phyloP scores from a whole-genome alignment of 2,888 invertebrate genomes.

The Mimas tiliae region DNA sequence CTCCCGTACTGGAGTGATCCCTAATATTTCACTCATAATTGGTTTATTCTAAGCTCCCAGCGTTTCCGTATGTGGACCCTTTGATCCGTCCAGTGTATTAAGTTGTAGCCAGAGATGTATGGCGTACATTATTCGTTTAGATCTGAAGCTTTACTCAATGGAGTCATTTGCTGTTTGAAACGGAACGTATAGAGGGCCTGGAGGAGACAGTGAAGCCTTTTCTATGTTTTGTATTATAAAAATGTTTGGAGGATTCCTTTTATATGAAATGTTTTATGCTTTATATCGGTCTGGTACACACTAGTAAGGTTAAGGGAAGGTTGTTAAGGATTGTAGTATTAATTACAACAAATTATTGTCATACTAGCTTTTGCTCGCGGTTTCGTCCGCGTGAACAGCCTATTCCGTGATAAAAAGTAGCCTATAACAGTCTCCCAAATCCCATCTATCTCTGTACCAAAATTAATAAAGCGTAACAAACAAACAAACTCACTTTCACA shows the following conservation, averaged over 20 bases:
- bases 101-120: conserved; percentile 78
- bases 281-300: not conserved
- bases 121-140: conserved; percentile 73
- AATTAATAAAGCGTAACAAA: no score
- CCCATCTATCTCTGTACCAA: no score
- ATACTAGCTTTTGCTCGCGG: no score
- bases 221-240: conserved; percentile 31
- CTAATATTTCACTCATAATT: conserved; percentile 85
- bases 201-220: conserved; percentile 46
- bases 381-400: no score
- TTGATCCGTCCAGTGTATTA: conserved; percentile 83
- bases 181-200: conserved; percentile 47
- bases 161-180: conserved; percentile 64
- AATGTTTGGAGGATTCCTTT: conserved; percentile 37
- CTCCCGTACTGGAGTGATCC: conserved; percentile 75
- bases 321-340: no score
- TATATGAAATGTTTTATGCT: conserved; percentile 29
- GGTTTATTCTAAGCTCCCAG: conserved; percentile 83
- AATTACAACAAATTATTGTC: no score
- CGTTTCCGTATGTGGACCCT: conserved; percentile 78
- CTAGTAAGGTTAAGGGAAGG: no score
- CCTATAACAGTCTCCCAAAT: no score
- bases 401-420: no score
- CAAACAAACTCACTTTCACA: no score
- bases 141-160: conserved; percentile 72